phyloP scores from a whole-genome alignment of 1,140 invertebrate genomes.

The Drosophila trapezifrons region DNA sequence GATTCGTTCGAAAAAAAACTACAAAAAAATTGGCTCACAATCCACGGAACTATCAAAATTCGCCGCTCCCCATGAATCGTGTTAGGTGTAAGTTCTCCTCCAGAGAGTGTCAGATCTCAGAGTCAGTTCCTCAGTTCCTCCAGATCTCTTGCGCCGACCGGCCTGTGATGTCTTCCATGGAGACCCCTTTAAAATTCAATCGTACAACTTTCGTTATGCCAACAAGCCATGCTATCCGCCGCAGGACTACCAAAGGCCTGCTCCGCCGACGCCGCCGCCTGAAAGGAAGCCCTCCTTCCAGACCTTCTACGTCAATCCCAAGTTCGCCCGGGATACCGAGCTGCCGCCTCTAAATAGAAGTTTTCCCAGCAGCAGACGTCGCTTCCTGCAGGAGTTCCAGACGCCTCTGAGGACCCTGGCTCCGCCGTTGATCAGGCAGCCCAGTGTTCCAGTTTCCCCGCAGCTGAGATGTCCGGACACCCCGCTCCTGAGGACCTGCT shows the following conservation, averaged over 20 bases:
- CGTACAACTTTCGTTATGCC: constrained; percentile 78
- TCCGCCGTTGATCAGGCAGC: not conserved
- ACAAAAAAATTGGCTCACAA: constrained; percentile 17
- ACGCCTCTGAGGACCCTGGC: constrained; percentile 1
- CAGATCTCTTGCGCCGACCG: constrained; percentile 43
- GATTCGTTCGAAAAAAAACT: constrained; percentile 13
- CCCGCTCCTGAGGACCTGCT: constrained; percentile 42
- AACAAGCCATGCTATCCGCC: constrained; percentile 56
- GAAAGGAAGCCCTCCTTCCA: constrained; percentile 38
- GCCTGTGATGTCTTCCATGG: constrained; percentile 61
- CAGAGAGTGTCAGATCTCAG: constrained; percentile 12
- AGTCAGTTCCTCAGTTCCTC: constrained; percentile 8
- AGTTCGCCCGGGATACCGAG: constrained; percentile 37
- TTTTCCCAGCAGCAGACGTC: constrained; percentile 21
- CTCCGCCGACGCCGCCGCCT: constrained; percentile 4
- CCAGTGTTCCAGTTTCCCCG: constrained; percentile 18
- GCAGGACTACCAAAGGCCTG: constrained; percentile 46
- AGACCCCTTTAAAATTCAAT: constrained; percentile 80
- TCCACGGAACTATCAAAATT: constrained; percentile 53
- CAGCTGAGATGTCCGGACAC: constrained; percentile 24
- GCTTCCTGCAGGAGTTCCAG: constrained; percentile 46
- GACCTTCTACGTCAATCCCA: constrained; percentile 70
- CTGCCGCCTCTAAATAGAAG: not conserved
- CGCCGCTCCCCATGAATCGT: constrained; percentile 49
- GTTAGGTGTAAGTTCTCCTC: constrained; percentile 42